Percentiles rank a stretch among this genome's conserved stretches.
These are phyloP conservation scores for Ciconia stormi DNA, from an alignment of 2,113 vertebrate species.

Conservation along the genomic window DNA sequence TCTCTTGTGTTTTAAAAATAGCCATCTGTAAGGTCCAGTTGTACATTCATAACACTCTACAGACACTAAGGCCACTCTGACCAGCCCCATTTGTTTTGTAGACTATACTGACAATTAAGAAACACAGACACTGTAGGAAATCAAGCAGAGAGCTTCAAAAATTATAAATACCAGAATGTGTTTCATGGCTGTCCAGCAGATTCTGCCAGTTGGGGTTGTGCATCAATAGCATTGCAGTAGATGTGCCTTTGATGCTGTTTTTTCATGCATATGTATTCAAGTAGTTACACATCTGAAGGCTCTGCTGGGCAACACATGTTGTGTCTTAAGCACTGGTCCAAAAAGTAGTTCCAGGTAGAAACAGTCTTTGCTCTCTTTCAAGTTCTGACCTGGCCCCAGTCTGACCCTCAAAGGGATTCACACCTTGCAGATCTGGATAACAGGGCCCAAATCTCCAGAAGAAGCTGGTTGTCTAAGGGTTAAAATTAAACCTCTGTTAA, in stretches of 20 bases:
- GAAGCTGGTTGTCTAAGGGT: background rate
- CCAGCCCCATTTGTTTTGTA: background rate
- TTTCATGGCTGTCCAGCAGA: background rate
- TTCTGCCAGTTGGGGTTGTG: background rate
- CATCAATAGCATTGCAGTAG: background rate
- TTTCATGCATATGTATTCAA: background rate
- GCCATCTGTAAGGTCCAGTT: background rate
- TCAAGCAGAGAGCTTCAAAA: background rate
- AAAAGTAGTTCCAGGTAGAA: background rate
- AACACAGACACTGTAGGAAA: background rate
- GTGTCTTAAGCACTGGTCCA: background rate
- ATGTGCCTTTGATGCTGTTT: background rate
- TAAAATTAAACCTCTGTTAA: background rate
- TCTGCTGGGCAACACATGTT: background rate
- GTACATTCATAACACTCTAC: background rate
- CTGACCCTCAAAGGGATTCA: background rate
- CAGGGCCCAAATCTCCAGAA: background rate
- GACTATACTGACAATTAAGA: background rate
- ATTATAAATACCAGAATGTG: background rate
- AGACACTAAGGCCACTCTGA: background rate
- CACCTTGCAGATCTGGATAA: background rate
- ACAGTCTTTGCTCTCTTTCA: background rate
- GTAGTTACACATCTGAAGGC: background rate
- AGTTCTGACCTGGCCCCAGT: background rate
- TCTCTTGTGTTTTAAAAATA: background rate